Evolutionary conservation across 1,140 invertebrate species (phyloP).

Genomic region (Nylanderia fulva): DNA sequence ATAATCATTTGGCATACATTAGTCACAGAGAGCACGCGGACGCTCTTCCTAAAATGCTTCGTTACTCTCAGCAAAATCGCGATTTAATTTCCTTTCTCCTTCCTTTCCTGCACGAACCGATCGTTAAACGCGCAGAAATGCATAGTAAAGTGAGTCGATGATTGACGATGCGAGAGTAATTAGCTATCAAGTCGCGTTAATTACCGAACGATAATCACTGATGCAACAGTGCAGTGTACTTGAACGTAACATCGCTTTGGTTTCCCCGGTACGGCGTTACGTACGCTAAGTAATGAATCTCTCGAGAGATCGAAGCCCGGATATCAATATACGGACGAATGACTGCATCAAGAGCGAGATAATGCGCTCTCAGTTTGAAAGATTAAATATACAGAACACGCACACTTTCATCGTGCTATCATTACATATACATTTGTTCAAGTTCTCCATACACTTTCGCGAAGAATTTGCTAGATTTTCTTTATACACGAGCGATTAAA

Average conservation of each 20-base stretch:
- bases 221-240: conserved; percentile 21
- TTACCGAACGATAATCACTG: conserved; percentile 45
- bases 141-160: conserved; percentile 38
- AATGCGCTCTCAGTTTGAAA: not conserved
- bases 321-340: not conserved
- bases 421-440: not conserved
- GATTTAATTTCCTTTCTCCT: conserved; percentile 9
- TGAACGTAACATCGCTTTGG: conserved; percentile 8
- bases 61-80: conserved; percentile 46
- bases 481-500: not conserved
- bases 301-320: conserved; percentile 6
- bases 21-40: conserved; percentile 31
- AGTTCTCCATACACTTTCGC: not conserved
- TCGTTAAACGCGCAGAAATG: conserved; percentile 40
- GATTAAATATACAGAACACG: not conserved
- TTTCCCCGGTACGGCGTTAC: not conserved
- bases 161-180: conserved; percentile 52
- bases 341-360: not conserved
- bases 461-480: not conserved
- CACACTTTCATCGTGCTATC: not conserved
- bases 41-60: conserved; percentile 58
- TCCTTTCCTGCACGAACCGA: conserved; percentile 3
- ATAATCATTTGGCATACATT: conserved; percentile 61
- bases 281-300: not conserved
- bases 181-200: conserved; percentile 56